Percentiles rank a stretch among this genome's conserved stretches.
phyloP scores from a whole-genome alignment of 2,888 invertebrate genomes.

The Drosophila macrospina region DNA sequence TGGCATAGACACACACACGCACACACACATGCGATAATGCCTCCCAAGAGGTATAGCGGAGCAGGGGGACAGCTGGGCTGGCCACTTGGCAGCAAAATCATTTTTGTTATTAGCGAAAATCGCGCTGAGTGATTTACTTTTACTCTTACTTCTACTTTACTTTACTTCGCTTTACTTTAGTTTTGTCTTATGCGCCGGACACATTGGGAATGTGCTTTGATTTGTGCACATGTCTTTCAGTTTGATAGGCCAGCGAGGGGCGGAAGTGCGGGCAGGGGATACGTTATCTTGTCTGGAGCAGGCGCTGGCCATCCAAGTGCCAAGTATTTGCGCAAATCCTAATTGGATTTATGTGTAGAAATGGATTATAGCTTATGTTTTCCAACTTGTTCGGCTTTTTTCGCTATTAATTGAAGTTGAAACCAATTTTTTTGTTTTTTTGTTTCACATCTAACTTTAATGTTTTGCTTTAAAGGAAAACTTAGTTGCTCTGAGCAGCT shows the following conservation, averaged over 20 bases:
- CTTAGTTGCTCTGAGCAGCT: slow-evolving; percentile 6
- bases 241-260: background rate
- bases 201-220: slow-evolving; percentile 57
- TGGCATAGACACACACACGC: slow-evolving; percentile 39
- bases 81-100: slow-evolving; percentile 70
- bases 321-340: slow-evolving; percentile 74
- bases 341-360: slow-evolving; percentile 81
- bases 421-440: slow-evolving; percentile 6
- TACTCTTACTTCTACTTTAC: slow-evolving; percentile 76
- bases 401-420: slow-evolving; percentile 64
- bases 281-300: slow-evolving; percentile 59
- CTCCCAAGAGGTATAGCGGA: slow-evolving; percentile 69
- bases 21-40: slow-evolving; percentile 65
- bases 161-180: slow-evolving; percentile 58
- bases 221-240: slow-evolving; percentile 56
- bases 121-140: slow-evolving; percentile 82
- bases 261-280: background rate
- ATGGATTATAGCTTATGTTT: slow-evolving; percentile 79
- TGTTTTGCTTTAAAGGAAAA: slow-evolving; percentile 1
- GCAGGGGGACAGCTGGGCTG: background rate
- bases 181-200: slow-evolving; percentile 69
- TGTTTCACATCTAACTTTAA: slow-evolving; percentile 15
- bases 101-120: slow-evolving; percentile 83
- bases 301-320: slow-evolving; percentile 55
- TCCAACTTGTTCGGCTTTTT: slow-evolving; percentile 48